phyloP scores from a whole-genome alignment of 2,888 invertebrate genomes.

The Drosophila cracens region DNA sequence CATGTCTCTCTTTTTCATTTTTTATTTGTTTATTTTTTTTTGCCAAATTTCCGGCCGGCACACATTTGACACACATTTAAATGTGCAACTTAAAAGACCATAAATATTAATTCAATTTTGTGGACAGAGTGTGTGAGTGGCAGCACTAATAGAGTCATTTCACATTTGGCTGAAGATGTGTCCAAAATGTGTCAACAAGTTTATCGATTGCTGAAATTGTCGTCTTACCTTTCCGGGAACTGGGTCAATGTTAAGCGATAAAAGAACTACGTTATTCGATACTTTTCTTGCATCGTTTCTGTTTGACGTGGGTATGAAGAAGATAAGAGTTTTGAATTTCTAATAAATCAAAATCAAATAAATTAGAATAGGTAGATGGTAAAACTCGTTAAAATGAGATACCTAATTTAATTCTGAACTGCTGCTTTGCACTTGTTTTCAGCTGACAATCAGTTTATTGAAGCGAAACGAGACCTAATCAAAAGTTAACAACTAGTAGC shows the following conservation, averaged over 20 bases:
- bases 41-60: constrained; percentile 67
- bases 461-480: constrained; percentile 43
- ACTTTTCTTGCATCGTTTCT: constrained; percentile 35
- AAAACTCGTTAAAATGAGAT: not conserved
- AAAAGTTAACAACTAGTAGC: constrained; percentile 22
- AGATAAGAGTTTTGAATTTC: not conserved
- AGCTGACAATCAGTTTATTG: constrained; percentile 27
- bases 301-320: constrained; percentile 40
- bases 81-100: constrained; percentile 55
- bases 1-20: constrained; percentile 14
- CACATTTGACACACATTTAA: constrained; percentile 69
- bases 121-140: not conserved
- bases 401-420: not conserved
- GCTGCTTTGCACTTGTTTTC: not conserved
- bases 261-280: constrained; percentile 47
- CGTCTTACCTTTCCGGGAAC: constrained; percentile 66
- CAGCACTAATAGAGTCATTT: constrained; percentile 53
- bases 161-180: constrained; percentile 38
- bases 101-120: constrained; percentile 57
- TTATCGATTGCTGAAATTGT: constrained; percentile 39
- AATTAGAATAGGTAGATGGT: not conserved
- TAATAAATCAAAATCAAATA: constrained; percentile 5
- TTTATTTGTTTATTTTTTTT: constrained; percentile 26
- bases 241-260: constrained; percentile 70
- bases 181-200: constrained; percentile 31